Evolutionary conservation across 2,888 invertebrate genomes (phyloP).

Genomic region (Cosmorhoe ocellata): DNA sequence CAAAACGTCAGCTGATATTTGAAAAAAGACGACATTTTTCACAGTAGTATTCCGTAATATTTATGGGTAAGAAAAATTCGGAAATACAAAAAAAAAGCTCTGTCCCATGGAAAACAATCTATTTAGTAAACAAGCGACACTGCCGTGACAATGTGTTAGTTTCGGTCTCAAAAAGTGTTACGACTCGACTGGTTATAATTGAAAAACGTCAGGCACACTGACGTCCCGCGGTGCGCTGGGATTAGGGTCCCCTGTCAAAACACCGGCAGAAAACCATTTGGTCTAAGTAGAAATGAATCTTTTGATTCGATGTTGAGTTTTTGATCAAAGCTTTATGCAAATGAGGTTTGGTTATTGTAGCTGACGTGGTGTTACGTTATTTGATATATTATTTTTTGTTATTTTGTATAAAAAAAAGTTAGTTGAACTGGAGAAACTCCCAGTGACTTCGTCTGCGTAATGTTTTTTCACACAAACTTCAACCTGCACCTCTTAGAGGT

Average conservation of each 20-base stretch:
- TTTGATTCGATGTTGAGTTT: slow-evolving; percentile 32
- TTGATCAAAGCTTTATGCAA: slow-evolving; percentile 21
- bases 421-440: too few species aligned
- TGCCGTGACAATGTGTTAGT: slow-evolving; percentile 30
- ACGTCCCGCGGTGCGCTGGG: slow-evolving; percentile 68
- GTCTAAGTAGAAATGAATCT: slow-evolving; percentile 26
- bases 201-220: slow-evolving; percentile 69
- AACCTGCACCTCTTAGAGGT: too few species aligned
- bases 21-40: too few species aligned
- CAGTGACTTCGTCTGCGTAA: too few species aligned
- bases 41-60: too few species aligned
- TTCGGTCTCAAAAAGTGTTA: slow-evolving; percentile 61
- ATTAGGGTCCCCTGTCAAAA: slow-evolving; percentile 63
- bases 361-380: slow-evolving; percentile 10
- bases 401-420: not conserved
- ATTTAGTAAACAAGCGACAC: slow-evolving; percentile 26
- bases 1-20: too few species aligned
- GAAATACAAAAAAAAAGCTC: not conserved
- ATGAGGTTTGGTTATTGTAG: slow-evolving; percentile 11
- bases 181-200: slow-evolving; percentile 64
- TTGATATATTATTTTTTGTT: slow-evolving; percentile 4
- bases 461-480: too few species aligned
- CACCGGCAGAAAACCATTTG: slow-evolving; percentile 28
- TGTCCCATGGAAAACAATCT: slow-evolving; percentile 21
- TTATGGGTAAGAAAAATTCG: slow-evolving; percentile 32